Percentiles rank a stretch among this genome's conserved stretches.
Conservation (phyloP, 2,888 invertebrate species). For the Epicampocera succincta region DNA sequence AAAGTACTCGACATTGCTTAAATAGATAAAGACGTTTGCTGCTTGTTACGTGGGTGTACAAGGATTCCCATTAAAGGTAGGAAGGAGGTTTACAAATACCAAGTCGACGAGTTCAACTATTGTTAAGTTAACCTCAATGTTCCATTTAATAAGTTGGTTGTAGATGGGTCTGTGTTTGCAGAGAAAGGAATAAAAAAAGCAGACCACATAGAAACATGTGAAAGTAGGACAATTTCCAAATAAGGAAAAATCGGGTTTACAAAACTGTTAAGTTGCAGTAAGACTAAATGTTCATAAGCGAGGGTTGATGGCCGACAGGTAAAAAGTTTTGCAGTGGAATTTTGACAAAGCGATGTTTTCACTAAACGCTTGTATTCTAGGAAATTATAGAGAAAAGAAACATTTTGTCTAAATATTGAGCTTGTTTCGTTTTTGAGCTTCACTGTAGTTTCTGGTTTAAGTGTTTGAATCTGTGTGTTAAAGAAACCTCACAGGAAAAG, state of each 20-base stretch:
- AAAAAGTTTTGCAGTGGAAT: background rate
- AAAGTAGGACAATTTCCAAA: slow-evolving; percentile 51
- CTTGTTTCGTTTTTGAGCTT: too few relatives aligned
- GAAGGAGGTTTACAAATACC: slow-evolving; percentile 52
- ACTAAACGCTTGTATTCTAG: too few relatives aligned
- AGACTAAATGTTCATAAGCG: slow-evolving; percentile 15
- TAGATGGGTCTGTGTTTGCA: slow-evolving; percentile 15
- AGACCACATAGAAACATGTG: slow-evolving; percentile 18
- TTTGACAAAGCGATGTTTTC: too few relatives aligned
- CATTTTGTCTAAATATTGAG: too few relatives aligned
- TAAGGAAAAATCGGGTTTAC: slow-evolving; percentile 49
- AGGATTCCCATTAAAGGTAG: slow-evolving; percentile 53
- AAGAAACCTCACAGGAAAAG: too few relatives aligned
- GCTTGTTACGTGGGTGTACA: slow-evolving; percentile 51
- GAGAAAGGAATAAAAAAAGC: background rate
- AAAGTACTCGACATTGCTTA: slow-evolving; percentile 67
- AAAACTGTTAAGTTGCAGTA: slow-evolving; percentile 53
- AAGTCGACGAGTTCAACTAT: slow-evolving; percentile 68
- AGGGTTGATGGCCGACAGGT: background rate
- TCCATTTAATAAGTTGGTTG: slow-evolving; percentile 58
- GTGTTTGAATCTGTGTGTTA: too few relatives aligned
- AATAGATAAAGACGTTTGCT: slow-evolving; percentile 65
- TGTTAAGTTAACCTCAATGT: slow-evolving; percentile 71
- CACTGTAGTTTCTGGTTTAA: too few relatives aligned
- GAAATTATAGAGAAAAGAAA: too few relatives aligned